Base-by-base conservation (phyloP, 2,797 vertebrate species). In the Acrocephalus scirpaceus region DNA sequence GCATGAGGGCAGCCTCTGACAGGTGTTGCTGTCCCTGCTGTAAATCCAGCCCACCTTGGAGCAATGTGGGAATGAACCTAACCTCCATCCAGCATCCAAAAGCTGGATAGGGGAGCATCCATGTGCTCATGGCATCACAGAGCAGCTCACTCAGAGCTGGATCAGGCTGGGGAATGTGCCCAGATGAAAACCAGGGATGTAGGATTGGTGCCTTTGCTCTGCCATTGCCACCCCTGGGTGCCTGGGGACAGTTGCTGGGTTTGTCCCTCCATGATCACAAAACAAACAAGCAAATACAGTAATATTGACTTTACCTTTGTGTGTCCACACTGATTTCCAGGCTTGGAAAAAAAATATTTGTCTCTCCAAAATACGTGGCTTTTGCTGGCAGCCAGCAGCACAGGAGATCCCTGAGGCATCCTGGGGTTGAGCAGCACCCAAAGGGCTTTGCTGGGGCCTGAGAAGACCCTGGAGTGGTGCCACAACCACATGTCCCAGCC, bases 251-350 rank as follows among this genome's bases (percentile, higher is more conserved):
- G n/a, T 18, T 30, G 13, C 32, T 86, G 30, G 44, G 6, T 82
- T 40, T 73, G 54, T 32, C 42, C 40, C 29, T 72, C 47, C 0
- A 1, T 1, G 1, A n/a, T 77, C 93, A 94, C 0, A 1, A 58
- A 60, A 23, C 32, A 65, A 45, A 76, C 11, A 50, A 75, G 80
- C 58, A 96, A 92, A 89, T n/a, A 94, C 2, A 21, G 61, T 23
- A 50, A 66, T 90, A 86, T 81, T 94, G 88, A 96, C 64, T 93
- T 65, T 78, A 65, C 83, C 54, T 62, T 40, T 45, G 6, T 20
- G 14, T 12, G 38, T 23, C 80, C 62, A 53, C 66, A 9, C 36
- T 44, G 38, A 72, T 17, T 38, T 50, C 21, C 22, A 58, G 27
- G 44, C 57, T 48, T 23, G 13, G 21, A 53, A 58, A 83, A 60